Evolutionary conservation across 2,888 invertebrate species (phyloP), one percentile per base, ranked within the genome.

Genomic region (Mythimna albipuncta): DNA sequence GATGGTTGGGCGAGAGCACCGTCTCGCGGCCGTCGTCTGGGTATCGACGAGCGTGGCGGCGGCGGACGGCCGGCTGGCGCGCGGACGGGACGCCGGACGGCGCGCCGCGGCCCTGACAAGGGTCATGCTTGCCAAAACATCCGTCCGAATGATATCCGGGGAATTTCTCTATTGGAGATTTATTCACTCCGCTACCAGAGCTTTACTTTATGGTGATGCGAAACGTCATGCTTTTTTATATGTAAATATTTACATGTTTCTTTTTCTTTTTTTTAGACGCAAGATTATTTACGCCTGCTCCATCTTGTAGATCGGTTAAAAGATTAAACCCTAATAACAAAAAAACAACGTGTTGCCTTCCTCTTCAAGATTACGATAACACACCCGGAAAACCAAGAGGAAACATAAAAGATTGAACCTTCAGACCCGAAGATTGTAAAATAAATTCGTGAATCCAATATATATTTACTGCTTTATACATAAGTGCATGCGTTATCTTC

Each of bases 71-170:
- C 38, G 81, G 59, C 68, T 11, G 55, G 21, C 69, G 67, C 57
- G 63, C 57, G 63, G 41, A n/a, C 50, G 6, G 50, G 7, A 19
- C 50, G 50, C 66, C 58, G 61, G 52, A 13, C 69, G 67, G 65
- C 64, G 72, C 64, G 67, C 69, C 69, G 64, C 79, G 81, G 76
- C 76, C 74, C 85, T 90, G 91, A 93, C 91, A 89, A 91, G 91
- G 92, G 91, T 92, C 89, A 88, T 82, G 89, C 88, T 90, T 90
- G 90, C 91, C 91, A 91, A 92, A 93, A 92, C 91, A 91, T 89
- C 87, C 90, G 87, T 87, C 86, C 75, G 69, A 87, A 90, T 91
- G 89, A 91, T 90, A 90, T 90, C 88, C 88, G 86, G 86, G 75
- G 79, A 87, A 87, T 87, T 88, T 84, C 83, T 86, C 77, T 85